Conservation (phyloP, 2,888 invertebrate genomes). For the Sarcophaga subvicina region DNA sequence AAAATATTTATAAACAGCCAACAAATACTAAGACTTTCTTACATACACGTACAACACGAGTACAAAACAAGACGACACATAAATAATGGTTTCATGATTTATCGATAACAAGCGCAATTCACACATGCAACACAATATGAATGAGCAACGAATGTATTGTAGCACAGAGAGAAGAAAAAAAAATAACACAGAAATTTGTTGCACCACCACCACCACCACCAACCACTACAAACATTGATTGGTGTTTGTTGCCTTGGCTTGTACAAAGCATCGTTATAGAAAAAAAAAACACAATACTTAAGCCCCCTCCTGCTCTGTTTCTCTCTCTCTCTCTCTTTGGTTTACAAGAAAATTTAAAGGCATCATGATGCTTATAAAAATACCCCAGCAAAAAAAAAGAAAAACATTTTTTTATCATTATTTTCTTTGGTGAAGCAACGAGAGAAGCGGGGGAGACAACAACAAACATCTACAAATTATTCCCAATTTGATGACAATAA, state of each 20-base stretch:
- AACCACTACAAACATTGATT: not conserved
- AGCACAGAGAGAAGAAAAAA: constrained; percentile 41
- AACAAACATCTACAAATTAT: constrained; percentile 53
- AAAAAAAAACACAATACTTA: not conserved
- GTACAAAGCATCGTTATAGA: too few relatives aligned
- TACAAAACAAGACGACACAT: constrained; percentile 74
- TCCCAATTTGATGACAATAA: constrained; percentile 68
- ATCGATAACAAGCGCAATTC: constrained; percentile 81
- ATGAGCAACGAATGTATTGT: constrained; percentile 49
- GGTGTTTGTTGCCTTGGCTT: not conserved
- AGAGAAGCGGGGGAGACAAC: not conserved
- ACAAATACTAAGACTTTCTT: constrained; percentile 25
- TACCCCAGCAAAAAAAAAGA: not conserved
- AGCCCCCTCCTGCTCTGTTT: not conserved
- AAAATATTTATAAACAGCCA: constrained; percentile 51
- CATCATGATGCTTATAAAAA: constrained; percentile 27
- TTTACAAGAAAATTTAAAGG: constrained; percentile 24
- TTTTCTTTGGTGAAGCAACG: not conserved
- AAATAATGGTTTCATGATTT: constrained; percentile 81
- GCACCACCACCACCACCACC: not conserved
- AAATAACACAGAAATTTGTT: constrained; percentile 21
- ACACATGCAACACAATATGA: constrained; percentile 73
- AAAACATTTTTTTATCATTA: constrained; percentile 54
- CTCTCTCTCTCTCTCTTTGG: not conserved
- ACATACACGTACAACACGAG: not conserved